A percentile compares a stretch with the other conserved stretches of the same genome.
phyloP scores from a whole-genome alignment of 53 echinoderm and acorn worm species.

The Actinopyga echinites region DNA sequence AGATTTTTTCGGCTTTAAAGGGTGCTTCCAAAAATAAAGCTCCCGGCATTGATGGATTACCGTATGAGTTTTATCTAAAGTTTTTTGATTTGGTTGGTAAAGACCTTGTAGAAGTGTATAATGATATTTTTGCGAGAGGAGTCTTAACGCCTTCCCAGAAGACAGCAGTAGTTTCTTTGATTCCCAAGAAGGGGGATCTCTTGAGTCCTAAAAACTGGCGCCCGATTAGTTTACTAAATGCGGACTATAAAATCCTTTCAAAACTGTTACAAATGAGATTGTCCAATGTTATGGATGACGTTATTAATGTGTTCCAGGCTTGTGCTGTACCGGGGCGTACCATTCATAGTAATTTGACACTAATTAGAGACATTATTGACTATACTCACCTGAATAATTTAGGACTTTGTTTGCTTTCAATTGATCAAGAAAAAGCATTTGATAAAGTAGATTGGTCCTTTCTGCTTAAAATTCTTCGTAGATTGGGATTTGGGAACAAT shows the following conservation, averaged over 20 bases:
- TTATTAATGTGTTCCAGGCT: slow-evolving; percentile 47
- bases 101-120: no score
- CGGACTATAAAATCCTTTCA: slow-evolving; percentile 65
- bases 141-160: no score
- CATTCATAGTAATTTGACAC: slow-evolving; percentile 53
- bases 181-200: slow-evolving; percentile 62
- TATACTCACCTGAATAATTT: not conserved
- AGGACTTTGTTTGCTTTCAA: slow-evolving; percentile 32
- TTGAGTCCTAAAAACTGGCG: slow-evolving; percentile 52
- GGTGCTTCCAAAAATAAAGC: slow-evolving; percentile 42
- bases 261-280: slow-evolving; percentile 50
- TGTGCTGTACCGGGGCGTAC: slow-evolving; percentile 64
- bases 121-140: not conserved
- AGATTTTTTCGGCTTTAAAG: not conserved
- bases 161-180: slow-evolving; percentile 54
- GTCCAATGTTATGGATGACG: not conserved
- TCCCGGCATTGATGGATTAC: slow-evolving; percentile 63
- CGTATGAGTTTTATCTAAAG: no score
- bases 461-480: not conserved
- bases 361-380: slow-evolving; percentile 61
- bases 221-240: slow-evolving; percentile 60
- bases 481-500: slow-evolving; percentile 19
- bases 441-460: slow-evolving; percentile 60
- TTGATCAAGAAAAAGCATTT: slow-evolving; percentile 58
- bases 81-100: not conserved